These are phyloP conservation scores for Lasioglossum albipes DNA, from an alignment of 1,140 invertebrate species.

Conservation along the genomic window DNA sequence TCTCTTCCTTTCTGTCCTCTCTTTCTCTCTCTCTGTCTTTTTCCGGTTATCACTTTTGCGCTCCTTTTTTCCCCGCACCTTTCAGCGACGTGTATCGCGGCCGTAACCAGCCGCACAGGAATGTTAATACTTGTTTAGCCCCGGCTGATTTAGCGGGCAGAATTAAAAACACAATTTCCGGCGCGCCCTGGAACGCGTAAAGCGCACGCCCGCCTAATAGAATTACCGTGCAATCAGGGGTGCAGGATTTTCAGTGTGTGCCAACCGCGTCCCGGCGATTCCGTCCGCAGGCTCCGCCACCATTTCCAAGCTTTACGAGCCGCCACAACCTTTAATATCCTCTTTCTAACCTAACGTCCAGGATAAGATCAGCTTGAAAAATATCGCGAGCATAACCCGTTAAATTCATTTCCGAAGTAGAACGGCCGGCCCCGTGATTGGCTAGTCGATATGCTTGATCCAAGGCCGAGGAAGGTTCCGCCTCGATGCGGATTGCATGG, in stretches of 20 bases:
- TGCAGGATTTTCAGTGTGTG: conserved; percentile 56
- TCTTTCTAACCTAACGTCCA: conserved; percentile 11
- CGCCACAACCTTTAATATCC: conserved; percentile 48
- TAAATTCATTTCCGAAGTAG: conserved; percentile 40
- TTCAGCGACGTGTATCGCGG: conserved; percentile 27
- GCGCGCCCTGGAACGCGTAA: conserved; percentile 44
- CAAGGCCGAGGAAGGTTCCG: too few species aligned
- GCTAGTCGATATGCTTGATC: background rate
- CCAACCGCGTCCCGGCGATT: conserved; percentile 35
- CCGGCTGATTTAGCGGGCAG: conserved; percentile 67
- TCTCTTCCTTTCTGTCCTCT: too few species aligned
- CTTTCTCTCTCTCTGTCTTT: background rate
- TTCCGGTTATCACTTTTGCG: too few species aligned
- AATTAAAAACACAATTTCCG: conserved; percentile 74
- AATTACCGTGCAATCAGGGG: conserved; percentile 69
- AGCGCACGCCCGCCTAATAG: conserved; percentile 64
- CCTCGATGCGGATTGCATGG: too few species aligned
- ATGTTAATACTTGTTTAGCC: conserved; percentile 72
- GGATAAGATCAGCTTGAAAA: conserved; percentile 47
- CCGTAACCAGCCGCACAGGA: conserved; percentile 42
- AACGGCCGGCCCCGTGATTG: background rate
- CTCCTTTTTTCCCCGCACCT: background rate
- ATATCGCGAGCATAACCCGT: conserved; percentile 28
- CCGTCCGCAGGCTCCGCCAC: background rate
- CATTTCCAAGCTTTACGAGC: conserved; percentile 42